Base-by-base conservation (phyloP, 1,140 invertebrate genomes). In the Cotesia glomerata region DNA sequence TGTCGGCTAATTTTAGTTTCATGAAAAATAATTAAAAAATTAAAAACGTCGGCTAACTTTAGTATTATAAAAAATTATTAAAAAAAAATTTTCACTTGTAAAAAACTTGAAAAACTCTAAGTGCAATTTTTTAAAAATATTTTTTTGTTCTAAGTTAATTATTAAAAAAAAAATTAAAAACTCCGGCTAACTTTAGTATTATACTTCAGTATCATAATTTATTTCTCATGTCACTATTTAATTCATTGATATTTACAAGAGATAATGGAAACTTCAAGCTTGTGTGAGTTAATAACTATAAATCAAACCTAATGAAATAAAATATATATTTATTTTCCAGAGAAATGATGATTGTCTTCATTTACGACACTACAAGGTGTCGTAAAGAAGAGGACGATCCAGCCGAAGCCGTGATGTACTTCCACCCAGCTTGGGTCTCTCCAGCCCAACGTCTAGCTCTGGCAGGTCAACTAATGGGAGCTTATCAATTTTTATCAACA, bases 271-370 rank as follows among this genome's bases (percentile, higher is more conserved):
- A 82, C 70, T 82, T 77, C 61, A 83, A 82, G 74, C 75, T 83
- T 63, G 75, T 77, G 80, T 82, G 76, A 80, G 81, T 82, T 64
- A 54, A 56, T 14, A 26, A 26, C 2, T 26, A 26, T 2, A 26
- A 26, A 26, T 26, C 1, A 26, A 2, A 26, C 26, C 26, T 26
- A 26, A 26, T 26, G 9, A 16, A 67, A 26, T 54, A 16, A 59
- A 69, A 61, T 62, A 61, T 70, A 49, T 61, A 13, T 54, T 8
- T 11, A n/a, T 64, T 68, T 71, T 73, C 32, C 80, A 95, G 93
- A 85, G 94, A 95, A 88, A 93, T 95, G 86, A 92, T 94, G 89
- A 95, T 96, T 85, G 92, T 95, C 71, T 95, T 96, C 88, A 90
- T 95, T 59, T 96, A 95, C 77, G 94, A 95, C 86, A 93, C 91